phyloP scores from a whole-genome alignment of 2,888 invertebrate genomes.

The Lathronympha strigana region DNA sequence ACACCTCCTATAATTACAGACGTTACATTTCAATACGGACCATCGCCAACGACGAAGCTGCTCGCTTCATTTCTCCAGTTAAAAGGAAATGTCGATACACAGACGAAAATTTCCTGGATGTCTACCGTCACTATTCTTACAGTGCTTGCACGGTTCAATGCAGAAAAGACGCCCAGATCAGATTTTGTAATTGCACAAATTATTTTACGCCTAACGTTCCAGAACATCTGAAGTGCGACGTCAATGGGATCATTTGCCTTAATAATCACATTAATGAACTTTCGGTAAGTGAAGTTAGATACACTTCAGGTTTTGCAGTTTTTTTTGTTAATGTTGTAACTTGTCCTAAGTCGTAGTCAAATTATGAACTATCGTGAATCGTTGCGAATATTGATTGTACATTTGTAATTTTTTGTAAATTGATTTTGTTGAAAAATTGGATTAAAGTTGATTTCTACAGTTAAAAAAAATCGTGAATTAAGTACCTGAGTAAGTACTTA shows the following conservation, averaged over 20 bases:
- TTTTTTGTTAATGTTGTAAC: too few relatives aligned
- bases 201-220: slow-evolving; percentile 88
- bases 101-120: slow-evolving; percentile 84
- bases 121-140: slow-evolving; percentile 87
- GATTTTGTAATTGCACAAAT: slow-evolving; percentile 87
- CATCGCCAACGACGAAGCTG: slow-evolving; percentile 88
- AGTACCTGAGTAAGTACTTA: too few relatives aligned
- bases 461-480: too few relatives aligned
- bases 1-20: slow-evolving; percentile 56
- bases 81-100: slow-evolving; percentile 91
- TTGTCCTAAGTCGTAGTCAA: too few relatives aligned
- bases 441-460: too few relatives aligned
- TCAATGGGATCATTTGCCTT: slow-evolving; percentile 87
- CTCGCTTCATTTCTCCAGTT: slow-evolving; percentile 84
- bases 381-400: too few relatives aligned
- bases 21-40: slow-evolving; percentile 84
- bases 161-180: slow-evolving; percentile 86
- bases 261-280: slow-evolving; percentile 86
- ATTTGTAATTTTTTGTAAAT: too few relatives aligned
- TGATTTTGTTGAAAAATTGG: too few relatives aligned
- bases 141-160: slow-evolving; percentile 90
- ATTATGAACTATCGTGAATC: too few relatives aligned
- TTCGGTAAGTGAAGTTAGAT: slow-evolving; percentile 81
- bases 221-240: slow-evolving; percentile 83
- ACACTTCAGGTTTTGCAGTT: not conserved